A percentile compares a stretch with the other conserved stretches of the same genome.
Evolutionary conservation across 2,888 invertebrate species (phyloP).

Genomic region (Hydrotaea cyrtoneurina): DNA sequence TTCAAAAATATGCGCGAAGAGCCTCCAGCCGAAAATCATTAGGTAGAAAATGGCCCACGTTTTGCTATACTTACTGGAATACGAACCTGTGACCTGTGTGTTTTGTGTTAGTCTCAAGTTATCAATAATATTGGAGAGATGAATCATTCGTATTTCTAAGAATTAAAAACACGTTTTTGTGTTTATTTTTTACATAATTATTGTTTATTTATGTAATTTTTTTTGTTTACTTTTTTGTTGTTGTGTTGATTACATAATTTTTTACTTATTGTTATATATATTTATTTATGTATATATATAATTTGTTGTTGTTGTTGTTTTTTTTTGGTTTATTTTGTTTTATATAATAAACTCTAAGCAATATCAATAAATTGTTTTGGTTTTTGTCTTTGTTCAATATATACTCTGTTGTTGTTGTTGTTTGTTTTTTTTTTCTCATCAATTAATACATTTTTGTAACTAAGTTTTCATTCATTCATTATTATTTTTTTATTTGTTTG

Average conservation of each 20-base stretch:
- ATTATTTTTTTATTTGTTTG: conserved; percentile 44
- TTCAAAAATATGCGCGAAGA: too few relatives aligned
- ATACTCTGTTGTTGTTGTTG: conserved; percentile 52
- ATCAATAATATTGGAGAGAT: too few relatives aligned
- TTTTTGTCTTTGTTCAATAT: conserved; percentile 59
- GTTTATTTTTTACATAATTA: background rate
- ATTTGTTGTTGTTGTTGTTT: conserved; percentile 41
- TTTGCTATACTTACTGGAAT: too few relatives aligned
- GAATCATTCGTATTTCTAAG: too few relatives aligned
- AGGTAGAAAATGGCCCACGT: too few relatives aligned
- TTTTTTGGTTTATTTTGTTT: conserved; percentile 33
- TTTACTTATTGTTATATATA: conserved; percentile 61
- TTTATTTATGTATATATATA: conserved; percentile 54
- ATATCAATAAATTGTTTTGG: conserved; percentile 58
- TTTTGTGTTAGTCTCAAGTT: too few relatives aligned
- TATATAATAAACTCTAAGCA: conserved; percentile 68
- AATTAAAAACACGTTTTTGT: background rate
- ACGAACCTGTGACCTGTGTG: too few relatives aligned
- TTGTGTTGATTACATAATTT: conserved; percentile 65
- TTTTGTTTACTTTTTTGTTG: conserved; percentile 43
- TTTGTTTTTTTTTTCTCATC: conserved; percentile 9
- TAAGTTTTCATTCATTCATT: conserved; percentile 50
- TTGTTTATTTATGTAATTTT: conserved; percentile 54
- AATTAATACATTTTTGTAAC: conserved; percentile 66
- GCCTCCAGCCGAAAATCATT: too few relatives aligned